phyloP scores from a whole-genome alignment of 1,140 invertebrate genomes.

The Lordiphosa collinella region DNA sequence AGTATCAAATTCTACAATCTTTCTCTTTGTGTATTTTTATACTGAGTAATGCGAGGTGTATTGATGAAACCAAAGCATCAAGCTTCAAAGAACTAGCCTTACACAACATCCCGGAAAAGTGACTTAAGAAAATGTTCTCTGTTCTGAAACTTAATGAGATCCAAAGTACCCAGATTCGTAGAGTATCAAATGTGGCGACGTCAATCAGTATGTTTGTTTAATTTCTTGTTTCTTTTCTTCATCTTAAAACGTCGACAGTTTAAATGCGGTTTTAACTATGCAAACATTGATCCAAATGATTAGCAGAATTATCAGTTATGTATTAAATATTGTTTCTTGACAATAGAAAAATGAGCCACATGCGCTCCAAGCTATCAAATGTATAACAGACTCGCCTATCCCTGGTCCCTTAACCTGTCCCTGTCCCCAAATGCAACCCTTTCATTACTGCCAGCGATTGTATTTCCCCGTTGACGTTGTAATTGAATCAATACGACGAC shows the following conservation, averaged over 20 bases:
- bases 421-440: conserved; percentile 10
- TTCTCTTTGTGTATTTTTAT: too few species aligned
- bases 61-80: too few species aligned
- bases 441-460: conserved; percentile 12
- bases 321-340: conserved; percentile 36
- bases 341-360: conserved; percentile 7
- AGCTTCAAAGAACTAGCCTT: too few species aligned
- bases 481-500: conserved; percentile 61
- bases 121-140: too few species aligned
- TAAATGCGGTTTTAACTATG: conserved; percentile 56
- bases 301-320: conserved; percentile 56
- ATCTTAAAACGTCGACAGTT: conserved; percentile 36
- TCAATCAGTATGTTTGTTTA: background rate
- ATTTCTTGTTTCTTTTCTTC: conserved; percentile 8
- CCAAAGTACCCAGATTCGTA: background rate
- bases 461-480: conserved; percentile 51
- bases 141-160: too few species aligned
- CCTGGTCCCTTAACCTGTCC: too few species aligned
- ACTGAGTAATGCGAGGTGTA: too few species aligned
- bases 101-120: too few species aligned
- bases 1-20: too few species aligned
- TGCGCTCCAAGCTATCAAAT: conserved; percentile 16
- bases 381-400: conserved; percentile 17
- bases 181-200: conserved; percentile 1
- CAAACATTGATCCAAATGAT: conserved; percentile 58